These are phyloP conservation scores for Heliconius eleuchia DNA, from an alignment of 1,140 invertebrate genomes.

Conservation along the genomic window DNA sequence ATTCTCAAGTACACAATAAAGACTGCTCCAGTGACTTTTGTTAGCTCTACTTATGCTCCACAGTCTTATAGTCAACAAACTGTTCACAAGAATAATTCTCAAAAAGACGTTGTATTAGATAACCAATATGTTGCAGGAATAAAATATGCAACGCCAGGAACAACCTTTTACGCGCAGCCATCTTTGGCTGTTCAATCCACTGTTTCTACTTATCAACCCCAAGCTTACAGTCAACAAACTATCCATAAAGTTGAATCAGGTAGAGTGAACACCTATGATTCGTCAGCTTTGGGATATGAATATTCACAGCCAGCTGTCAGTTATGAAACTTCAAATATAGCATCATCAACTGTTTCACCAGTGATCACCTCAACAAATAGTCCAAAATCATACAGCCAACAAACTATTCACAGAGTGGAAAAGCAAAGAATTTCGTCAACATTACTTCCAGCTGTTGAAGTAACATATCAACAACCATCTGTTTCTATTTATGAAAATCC, in stretches of 20 bases:
- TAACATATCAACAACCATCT: constrained; percentile 58
- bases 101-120: constrained; percentile 37
- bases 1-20: constrained; percentile 58
- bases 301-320: constrained; percentile 39
- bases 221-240: constrained; percentile 39
- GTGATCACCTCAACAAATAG: constrained; percentile 42
- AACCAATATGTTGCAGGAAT: constrained; percentile 39
- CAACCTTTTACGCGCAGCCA: constrained; percentile 25
- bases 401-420: constrained; percentile 57
- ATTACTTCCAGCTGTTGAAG: constrained; percentile 51
- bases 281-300: constrained; percentile 40
- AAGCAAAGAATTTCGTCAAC: constrained; percentile 61
- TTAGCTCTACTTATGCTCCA: constrained; percentile 44
- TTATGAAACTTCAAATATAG: constrained; percentile 31
- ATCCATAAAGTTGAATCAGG: constrained; percentile 36
- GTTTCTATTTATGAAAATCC: constrained; percentile 73
- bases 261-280: constrained; percentile 35
- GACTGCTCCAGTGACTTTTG: constrained; percentile 46
- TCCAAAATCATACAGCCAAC: constrained; percentile 54
- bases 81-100: constrained; percentile 43
- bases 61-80: constrained; percentile 54
- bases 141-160: constrained; percentile 51
- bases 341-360: constrained; percentile 40
- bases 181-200: constrained; percentile 30
- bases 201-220: constrained; percentile 33